Base-by-base conservation (phyloP, 35 echinoderm and acorn worm species). In the Anneissia japonica region DNA sequence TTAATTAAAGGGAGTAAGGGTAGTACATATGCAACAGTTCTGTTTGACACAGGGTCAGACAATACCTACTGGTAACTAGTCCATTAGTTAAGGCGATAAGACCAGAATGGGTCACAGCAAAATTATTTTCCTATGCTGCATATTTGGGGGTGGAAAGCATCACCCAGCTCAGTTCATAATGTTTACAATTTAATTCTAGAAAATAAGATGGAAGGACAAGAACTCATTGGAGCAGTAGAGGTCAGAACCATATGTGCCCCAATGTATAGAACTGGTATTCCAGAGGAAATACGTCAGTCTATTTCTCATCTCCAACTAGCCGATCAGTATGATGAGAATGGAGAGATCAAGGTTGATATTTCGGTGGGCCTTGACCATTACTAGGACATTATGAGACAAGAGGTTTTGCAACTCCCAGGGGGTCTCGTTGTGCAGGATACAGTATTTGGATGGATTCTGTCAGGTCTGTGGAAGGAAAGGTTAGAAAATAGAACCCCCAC, bases 341-440 rank as follows among this genome's bases (percentile, higher is more conserved):
- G 83, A 37, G 73, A 85, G 39, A 75, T 85, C 30, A 86, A 77
- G 84, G 72, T 86, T 72, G 84, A 86, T 32, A 86, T 86, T 29
- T 35, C 17, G 36, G 46, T 73, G 75, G 84, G 84, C n/a, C 84
- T 86, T 51, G 37, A 86, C 33, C 41, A 86, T 43, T 79, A 79
- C 21, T 34, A 74, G 12, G 21, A 56, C 34, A 46, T 38, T 40
- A 56, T 87, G 85, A 37, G 38, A 35, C 72, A 38, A 46, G 35
- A 23, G 39, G 31, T 76, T 4, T 23, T 40, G 12, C 1, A 77
- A 74, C 26, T 87, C 51, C 51, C 72, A 23, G 32, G 83, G 74
- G 32, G 36, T 4, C 21, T 74, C 34, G 51, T 43, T 19, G 19
- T 31, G 29, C 37, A 39, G 29, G 83, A 85, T 3, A 85, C 55